These are phyloP conservation scores for Brachypterus glaber DNA, from an alignment of 2,888 invertebrate species.

Conservation along the genomic window DNA sequence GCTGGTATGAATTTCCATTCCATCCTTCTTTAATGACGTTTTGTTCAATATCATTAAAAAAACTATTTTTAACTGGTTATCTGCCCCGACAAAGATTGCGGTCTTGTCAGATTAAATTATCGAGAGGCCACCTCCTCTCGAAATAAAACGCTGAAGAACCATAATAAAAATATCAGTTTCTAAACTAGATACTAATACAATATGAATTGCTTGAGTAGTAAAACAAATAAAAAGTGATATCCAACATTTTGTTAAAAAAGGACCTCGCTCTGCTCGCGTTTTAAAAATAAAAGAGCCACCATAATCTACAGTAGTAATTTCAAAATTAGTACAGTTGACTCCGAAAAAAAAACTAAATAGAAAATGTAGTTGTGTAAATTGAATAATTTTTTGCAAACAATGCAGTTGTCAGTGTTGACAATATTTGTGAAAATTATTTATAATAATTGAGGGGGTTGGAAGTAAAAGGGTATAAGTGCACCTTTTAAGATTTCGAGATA, in stretches of 20 bases:
- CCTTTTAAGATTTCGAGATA: too few relatives aligned
- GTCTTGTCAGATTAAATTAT: too few relatives aligned
- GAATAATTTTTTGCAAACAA: too few relatives aligned
- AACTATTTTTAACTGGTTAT: too few relatives aligned
- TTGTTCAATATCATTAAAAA: neutral
- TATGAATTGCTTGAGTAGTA: constrained; percentile 1
- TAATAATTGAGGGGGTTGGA: too few relatives aligned
- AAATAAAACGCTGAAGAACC: constrained; percentile 2
- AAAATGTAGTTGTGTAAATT: too few relatives aligned
- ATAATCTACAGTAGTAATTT: constrained; percentile 9
- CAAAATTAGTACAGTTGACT: constrained; percentile 10
- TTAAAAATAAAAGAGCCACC: constrained; percentile 12
- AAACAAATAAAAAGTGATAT: constrained; percentile 3
- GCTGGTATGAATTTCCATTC: constrained; percentile 16
- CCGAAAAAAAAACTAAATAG: too few relatives aligned
- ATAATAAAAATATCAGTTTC: constrained; percentile 1
- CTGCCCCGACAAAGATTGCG: too few relatives aligned
- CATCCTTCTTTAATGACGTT: constrained; percentile 3
- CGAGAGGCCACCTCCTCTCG: too few relatives aligned
- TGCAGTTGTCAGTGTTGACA: too few relatives aligned
- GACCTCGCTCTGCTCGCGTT: constrained; percentile 4
- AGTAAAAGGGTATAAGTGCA: too few relatives aligned
- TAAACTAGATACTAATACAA: constrained; percentile 3
- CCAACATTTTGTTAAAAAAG: constrained; percentile 1
- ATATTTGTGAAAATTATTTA: too few relatives aligned